Evolutionary conservation across 2,888 invertebrate genomes (phyloP).

Genomic region (Eubasilissa splendida): DNA sequence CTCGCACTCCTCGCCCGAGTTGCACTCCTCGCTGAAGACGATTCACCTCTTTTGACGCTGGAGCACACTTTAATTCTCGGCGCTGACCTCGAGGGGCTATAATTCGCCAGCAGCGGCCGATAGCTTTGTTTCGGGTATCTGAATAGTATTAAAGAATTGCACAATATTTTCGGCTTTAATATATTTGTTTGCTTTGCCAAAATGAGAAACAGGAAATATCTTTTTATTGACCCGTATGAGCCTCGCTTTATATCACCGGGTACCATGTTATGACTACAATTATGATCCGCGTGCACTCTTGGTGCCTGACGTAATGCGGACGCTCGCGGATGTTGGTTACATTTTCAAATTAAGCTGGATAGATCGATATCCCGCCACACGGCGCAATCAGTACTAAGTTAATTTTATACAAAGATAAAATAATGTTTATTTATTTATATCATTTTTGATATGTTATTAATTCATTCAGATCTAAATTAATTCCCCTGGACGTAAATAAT

Average conservation of each 20-base stretch:
- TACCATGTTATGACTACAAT: too few relatives aligned
- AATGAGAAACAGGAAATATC: conserved; percentile 27
- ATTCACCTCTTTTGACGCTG: background rate
- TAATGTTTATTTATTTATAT: too few relatives aligned
- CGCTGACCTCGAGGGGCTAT: background rate
- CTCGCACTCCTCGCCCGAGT: background rate
- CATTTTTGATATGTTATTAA: too few relatives aligned
- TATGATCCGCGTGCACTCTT: too few relatives aligned
- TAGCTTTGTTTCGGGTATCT: conserved; percentile 26
- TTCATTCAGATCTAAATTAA: too few relatives aligned
- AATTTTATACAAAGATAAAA: too few relatives aligned
- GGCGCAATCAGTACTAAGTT: too few relatives aligned
- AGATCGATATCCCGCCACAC: too few relatives aligned
- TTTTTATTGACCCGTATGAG: conserved; percentile 23
- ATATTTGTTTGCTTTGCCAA: conserved; percentile 18
- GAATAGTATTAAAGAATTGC: conserved; percentile 13
- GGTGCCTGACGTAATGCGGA: too few relatives aligned
- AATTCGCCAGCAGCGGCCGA: conserved; percentile 15
- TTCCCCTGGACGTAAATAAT: too few relatives aligned
- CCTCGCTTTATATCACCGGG: conserved; percentile 5
- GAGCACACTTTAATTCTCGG: background rate
- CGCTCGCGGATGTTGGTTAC: too few relatives aligned
- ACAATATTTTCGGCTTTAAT: conserved; percentile 7
- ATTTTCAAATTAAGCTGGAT: too few relatives aligned
- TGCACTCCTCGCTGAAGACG: background rate